Base-by-base conservation (phyloP, 2,797 vertebrate species). In the Clarias pachynema region DNA sequence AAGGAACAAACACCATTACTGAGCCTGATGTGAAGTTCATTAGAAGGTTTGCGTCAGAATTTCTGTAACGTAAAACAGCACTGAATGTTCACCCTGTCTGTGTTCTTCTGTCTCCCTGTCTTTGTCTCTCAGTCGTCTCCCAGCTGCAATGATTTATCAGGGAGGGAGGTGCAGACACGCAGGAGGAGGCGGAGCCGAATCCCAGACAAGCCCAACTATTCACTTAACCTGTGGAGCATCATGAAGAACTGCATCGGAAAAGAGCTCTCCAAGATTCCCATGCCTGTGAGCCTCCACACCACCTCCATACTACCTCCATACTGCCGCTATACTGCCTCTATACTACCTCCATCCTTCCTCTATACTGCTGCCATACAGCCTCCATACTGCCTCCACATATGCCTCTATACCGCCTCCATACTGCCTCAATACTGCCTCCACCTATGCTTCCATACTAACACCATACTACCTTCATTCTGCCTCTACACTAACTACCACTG, bases 201-300 rank as follows among this genome's bases (percentile, higher is more conserved):
- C 88, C 96, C 98, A n/a, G 95, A 98, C 93, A 99, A 99, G 88
- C 98, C 98, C 79, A 99, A 99, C 93, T 99, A 99, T 85, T 99
- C 98, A 87, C 97, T 99, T 92, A 99, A 99, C 84, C 94, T 99
- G 84, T 99, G 98, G 98, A 99, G 98, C 93, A 99, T 99, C 93
- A 99, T 99, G 98, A 99, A 99, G 92, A 99, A 99, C 93, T 99
- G 98, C 93, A 99, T 99, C 0, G 98, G 98, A 87, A 99, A 99
- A 91, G 98, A 99, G 90, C 96, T 99, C 62, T 99, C 98, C 79
- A 99, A 99, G 93, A 99, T 99, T 81, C 98, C 98, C 34, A 98
- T 98, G 98, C 97, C 97, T 68, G 98, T 99, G 93, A 95, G 97
- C 91, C 31, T n/a, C 22, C 31, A 57, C 2, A 44, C 53, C 18